phyloP scores from a whole-genome alignment of 35 echinoderm and acorn worm species.

The Strongylocentrotus purpuratus region DNA sequence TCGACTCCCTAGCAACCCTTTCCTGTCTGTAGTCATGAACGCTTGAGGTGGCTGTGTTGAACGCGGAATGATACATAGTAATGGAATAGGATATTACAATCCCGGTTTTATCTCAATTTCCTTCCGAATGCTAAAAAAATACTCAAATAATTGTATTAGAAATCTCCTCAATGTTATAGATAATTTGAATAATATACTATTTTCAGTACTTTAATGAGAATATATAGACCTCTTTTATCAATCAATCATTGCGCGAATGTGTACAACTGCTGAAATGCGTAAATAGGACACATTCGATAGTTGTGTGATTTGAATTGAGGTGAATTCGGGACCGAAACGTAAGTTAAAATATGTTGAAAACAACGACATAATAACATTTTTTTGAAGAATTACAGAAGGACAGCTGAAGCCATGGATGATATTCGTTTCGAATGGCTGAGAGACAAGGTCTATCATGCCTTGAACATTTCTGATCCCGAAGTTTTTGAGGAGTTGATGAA shows the following conservation, averaged over 20 bases:
- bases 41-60: not conserved
- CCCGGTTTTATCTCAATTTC: not conserved
- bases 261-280: not conserved
- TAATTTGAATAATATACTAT: not conserved
- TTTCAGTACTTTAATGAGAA: not conserved
- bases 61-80: not conserved
- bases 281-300: not conserved
- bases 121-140: not conserved
- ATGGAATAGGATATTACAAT: not conserved
- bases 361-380: not conserved
- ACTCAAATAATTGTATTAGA: not conserved
- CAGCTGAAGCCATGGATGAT: constrained; percentile 80
- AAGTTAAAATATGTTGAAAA: not conserved
- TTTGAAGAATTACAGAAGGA: not conserved
- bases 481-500: constrained; percentile 98
- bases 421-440: constrained; percentile 96
- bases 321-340: not conserved
- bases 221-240: not conserved
- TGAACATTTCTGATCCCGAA: constrained; percentile 81
- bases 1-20: not conserved
- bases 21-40: not conserved
- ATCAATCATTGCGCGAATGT: not conserved
- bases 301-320: not conserved
- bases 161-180: not conserved
- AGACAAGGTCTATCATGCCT: constrained; percentile 81